Evolutionary conservation across 2,888 invertebrate genomes (phyloP), one percentile per base, ranked within the genome.

Genomic region (Caenorhabditis drosophilae): DNA sequence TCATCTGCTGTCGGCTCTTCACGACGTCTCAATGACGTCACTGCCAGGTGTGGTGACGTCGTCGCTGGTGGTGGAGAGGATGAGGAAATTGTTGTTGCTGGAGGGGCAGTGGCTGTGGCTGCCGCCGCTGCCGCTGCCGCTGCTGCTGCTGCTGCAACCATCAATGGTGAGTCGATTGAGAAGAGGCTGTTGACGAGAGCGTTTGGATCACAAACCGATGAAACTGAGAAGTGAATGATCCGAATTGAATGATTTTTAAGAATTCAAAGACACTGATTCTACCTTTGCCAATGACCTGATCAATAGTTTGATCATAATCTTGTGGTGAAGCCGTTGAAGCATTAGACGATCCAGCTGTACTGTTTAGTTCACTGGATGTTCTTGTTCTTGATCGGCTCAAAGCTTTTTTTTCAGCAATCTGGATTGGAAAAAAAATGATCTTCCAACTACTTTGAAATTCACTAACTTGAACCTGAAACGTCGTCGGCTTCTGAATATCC

Each of bases 401-500:
- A n/a, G 42, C 3, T 2, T 20, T 40, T 40, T 40, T 40, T 22
- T 40, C 40, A 18, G 22, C 40, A 18, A 42, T 42, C 42, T 49
- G 25, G 15, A 26, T 12, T 34, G 20, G 6, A n/a, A n/a, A n/a
- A n/a, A n/a, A n/a, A n/a, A n/a, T n/a, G n/a, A n/a, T n/a, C n/a
- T n/a, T n/a, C n/a, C n/a, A n/a, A n/a, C n/a, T n/a, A n/a, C n/a
- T n/a, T n/a, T n/a, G n/a, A n/a, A n/a, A n/a, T n/a, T n/a, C n/a
- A n/a, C n/a, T n/a, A 0, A 42, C 50, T 22, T 51, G 50, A 4
- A 41, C 27, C 15, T 51, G 26, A 31, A 51, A 49, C n/a, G 44
- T 27, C 4, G 44, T 45, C 16, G 25, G 40, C 25, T 25, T 12
- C 12, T 26, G 23, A 49, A 16, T 23, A n/a, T 35, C 49, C 26